These are phyloP conservation scores for Eretmochelys imbricata DNA, from an alignment of 2,113 vertebrate species.

Conservation along the genomic window DNA sequence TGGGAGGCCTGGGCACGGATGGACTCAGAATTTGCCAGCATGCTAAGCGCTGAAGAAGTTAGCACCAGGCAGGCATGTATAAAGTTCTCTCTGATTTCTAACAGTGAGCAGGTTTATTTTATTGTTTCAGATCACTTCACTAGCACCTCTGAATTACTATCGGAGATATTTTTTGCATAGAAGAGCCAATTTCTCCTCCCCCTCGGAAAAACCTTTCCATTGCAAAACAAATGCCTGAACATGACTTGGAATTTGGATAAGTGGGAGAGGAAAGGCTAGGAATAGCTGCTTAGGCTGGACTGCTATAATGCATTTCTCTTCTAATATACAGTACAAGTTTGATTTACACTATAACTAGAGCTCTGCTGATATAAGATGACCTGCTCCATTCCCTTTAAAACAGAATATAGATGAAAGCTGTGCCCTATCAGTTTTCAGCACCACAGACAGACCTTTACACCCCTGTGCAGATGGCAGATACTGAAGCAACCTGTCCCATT, in stretches of 20 bases:
- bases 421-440: not conserved
- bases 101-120: not conserved
- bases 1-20: not conserved
- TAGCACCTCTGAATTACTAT: not conserved
- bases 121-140: not conserved
- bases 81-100: not conserved
- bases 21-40: not conserved
- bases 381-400: constrained; percentile 9
- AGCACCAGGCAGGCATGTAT: not conserved
- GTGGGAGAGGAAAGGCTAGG: not conserved
- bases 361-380: not conserved
- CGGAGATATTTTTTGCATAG: not conserved
- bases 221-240: not conserved
- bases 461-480: not conserved
- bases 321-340: not conserved
- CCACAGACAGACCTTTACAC: not conserved
- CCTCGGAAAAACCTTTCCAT: not conserved
- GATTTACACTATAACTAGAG: not conserved
- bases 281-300: not conserved
- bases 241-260: not conserved
- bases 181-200: not conserved
- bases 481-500: not conserved
- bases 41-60: not conserved
- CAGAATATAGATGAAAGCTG: not conserved
- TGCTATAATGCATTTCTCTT: not conserved